phyloP scores from a whole-genome alignment of 2,888 invertebrate genomes.

The Drosophila bunnanda region DNA sequence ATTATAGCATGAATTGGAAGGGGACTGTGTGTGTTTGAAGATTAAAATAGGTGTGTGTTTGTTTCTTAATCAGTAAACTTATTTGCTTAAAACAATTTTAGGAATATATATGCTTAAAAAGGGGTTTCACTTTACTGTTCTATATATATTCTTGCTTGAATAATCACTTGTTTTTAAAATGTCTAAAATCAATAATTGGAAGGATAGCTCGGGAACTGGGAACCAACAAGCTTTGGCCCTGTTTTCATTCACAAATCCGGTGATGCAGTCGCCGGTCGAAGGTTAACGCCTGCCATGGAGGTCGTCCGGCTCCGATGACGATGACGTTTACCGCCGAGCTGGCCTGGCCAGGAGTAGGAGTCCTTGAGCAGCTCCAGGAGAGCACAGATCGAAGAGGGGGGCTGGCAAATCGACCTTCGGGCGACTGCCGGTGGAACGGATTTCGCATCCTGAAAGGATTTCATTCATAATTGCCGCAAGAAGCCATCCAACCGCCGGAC shows the following conservation, averaged over 20 bases:
- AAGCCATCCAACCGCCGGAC: slow-evolving; percentile 45
- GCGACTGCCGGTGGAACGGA: slow-evolving; percentile 26
- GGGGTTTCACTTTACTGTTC: too few relatives aligned
- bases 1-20: neutral
- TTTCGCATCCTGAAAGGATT: slow-evolving; percentile 52
- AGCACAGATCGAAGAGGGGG: slow-evolving; percentile 9
- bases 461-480: slow-evolving; percentile 74
- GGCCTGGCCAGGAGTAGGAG: slow-evolving; percentile 49
- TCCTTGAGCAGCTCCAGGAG: slow-evolving; percentile 64
- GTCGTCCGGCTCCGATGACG: slow-evolving; percentile 49
- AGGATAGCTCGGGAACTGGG: neutral
- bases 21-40: neutral
- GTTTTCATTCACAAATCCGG: slow-evolving; percentile 63
- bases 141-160: too few relatives aligned
- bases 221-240: neutral
- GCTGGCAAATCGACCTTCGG: slow-evolving; percentile 18
- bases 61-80: neutral
- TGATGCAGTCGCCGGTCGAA: slow-evolving; percentile 57
- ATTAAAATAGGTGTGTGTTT: neutral
- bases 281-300: slow-evolving; percentile 71
- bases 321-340: slow-evolving; percentile 62
- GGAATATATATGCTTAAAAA: neutral
- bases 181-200: neutral
- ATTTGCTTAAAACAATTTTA: neutral
- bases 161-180: neutral